phyloP scores from a whole-genome alignment of 2,888 invertebrate species.

The Anodontia alba region DNA sequence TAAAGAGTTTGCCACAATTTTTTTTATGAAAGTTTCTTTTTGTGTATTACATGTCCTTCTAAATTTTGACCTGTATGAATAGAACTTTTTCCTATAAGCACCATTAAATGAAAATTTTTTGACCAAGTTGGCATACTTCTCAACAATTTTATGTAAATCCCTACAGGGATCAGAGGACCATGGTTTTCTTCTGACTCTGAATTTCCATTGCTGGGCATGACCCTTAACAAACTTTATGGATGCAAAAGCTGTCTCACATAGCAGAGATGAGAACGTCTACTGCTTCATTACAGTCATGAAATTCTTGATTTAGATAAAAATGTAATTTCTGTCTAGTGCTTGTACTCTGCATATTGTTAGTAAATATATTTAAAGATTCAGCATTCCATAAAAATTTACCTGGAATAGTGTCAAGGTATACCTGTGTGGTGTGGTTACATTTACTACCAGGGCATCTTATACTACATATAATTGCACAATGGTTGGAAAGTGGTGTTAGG shows the following conservation, averaged over 20 bases:
- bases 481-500: no score
- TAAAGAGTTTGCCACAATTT: not conserved
- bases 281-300: not conserved
- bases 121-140: not conserved
- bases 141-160: not conserved
- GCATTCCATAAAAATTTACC: not conserved
- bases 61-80: not conserved
- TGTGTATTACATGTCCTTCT: not conserved
- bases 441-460: not conserved
- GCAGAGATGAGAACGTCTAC: not conserved
- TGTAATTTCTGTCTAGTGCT: not conserved
- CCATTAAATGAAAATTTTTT: not conserved
- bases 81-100: not conserved
- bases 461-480: not conserved
- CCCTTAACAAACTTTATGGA: not conserved
- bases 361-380: not conserved
- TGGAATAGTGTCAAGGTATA: not conserved
- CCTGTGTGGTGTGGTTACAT: not conserved
- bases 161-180: not conserved
- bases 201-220: not conserved
- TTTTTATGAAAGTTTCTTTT: not conserved
- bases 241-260: not conserved
- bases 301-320: not conserved
- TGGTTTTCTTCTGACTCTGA: not conserved
- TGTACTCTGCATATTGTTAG: not conserved